Conservation (phyloP, 92 coral and sea anemone genomes). For the Palythoa grandiflora region DNA sequence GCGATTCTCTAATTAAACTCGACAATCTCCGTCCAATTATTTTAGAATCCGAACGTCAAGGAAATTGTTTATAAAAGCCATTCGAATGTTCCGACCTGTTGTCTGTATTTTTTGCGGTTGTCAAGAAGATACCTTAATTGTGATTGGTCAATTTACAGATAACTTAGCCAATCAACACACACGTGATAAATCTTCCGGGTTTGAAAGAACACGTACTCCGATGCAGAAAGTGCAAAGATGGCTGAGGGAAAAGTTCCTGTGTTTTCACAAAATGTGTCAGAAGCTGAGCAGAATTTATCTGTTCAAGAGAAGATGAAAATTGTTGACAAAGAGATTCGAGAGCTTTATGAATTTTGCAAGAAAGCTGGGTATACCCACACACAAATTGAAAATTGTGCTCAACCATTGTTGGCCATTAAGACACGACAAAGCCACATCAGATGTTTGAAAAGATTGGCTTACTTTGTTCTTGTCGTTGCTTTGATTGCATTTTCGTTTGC, state of each 20-base stretch:
- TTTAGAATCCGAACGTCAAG: neutral
- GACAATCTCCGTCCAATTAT: neutral
- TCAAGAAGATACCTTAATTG: conserved; percentile 53
- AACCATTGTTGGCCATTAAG: conserved; percentile 78
- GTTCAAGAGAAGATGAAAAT: conserved; percentile 85
- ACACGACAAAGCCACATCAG: conserved; percentile 69
- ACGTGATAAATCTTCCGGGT: conserved; percentile 32
- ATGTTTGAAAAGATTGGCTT: conserved; percentile 76
- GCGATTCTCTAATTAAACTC: neutral
- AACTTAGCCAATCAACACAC: conserved; percentile 58
- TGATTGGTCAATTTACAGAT: conserved; percentile 43
- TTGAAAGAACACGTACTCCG: conserved; percentile 21
- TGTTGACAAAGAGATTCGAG: conserved; percentile 91
- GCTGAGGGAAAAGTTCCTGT: conserved; percentile 48
- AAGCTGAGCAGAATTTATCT: conserved; percentile 80
- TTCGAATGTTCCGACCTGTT: conserved; percentile 9
- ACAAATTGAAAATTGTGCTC: conserved; percentile 91
- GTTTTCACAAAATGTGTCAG: conserved; percentile 70
- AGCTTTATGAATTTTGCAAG: conserved; percentile 86
- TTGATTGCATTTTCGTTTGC: conserved; percentile 72
- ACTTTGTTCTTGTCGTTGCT: conserved; percentile 62
- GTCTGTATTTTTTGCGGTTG: conserved; percentile 29
- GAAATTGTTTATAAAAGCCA: neutral
- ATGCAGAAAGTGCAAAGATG: conserved; percentile 25
- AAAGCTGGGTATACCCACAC: conserved; percentile 87